Percentiles rank a stretch among this genome's conserved stretches.
Conservation (phyloP, 92 coral and sea anemone species). For the Palythoa grandiflora region DNA sequence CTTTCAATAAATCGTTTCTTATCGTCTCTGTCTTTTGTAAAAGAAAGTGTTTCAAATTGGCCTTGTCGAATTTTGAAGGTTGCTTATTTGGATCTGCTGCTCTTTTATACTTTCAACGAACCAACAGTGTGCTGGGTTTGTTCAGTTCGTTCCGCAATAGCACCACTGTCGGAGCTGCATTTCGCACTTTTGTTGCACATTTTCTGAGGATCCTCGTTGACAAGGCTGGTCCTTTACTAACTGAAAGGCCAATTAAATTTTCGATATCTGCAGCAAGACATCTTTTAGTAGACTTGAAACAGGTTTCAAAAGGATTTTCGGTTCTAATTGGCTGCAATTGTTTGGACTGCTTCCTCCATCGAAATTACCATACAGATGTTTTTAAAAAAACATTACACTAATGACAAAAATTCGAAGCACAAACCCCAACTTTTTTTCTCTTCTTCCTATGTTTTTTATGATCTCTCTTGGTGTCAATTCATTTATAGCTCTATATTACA, state of each 20-base stretch:
- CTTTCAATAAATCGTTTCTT: no score
- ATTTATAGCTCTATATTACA: background rate
- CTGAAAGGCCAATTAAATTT: background rate
- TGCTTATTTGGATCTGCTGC: no score
- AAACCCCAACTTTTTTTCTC: no score
- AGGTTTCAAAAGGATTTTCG: background rate
- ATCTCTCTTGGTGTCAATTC: background rate
- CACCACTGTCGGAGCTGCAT: background rate
- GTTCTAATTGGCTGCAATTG: background rate
- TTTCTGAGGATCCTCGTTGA: background rate
- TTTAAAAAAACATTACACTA: background rate
- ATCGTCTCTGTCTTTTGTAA: no score
- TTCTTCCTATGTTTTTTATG: background rate
- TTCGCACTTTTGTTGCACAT: background rate
- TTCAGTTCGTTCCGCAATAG: background rate
- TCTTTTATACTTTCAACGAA: no score
- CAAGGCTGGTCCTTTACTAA: slow-evolving; percentile 1
- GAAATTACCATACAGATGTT: background rate
- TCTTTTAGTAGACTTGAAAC: background rate
- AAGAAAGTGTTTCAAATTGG: no score
- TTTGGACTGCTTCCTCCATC: background rate
- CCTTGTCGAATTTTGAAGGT: no score
- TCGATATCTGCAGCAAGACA: background rate
- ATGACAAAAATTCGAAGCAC: background rate
- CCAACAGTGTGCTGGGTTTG: background rate